Evolutionary conservation across 2,797 vertebrate species (phyloP).

Genomic region (Falco cherrug): DNA sequence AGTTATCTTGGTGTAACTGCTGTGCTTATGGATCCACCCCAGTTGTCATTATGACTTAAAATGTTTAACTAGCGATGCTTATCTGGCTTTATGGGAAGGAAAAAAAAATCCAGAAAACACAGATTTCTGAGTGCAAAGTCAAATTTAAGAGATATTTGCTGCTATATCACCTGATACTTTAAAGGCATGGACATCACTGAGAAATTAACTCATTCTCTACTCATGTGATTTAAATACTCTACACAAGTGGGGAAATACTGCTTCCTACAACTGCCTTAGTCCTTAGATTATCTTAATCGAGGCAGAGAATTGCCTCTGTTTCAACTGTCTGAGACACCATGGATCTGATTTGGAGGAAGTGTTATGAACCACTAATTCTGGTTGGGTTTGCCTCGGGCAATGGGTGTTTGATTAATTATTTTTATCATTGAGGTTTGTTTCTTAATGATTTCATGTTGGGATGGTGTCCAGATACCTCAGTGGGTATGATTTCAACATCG

Average conservation of each 20-base stretch:
- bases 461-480: background rate
- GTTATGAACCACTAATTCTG: constrained; percentile 5
- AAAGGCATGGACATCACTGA: background rate
- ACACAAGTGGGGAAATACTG: background rate
- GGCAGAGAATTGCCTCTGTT: background rate
- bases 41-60: background rate
- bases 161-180: background rate
- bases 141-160: background rate
- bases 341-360: background rate
- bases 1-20: background rate
- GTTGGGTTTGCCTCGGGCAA: background rate
- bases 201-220: background rate
- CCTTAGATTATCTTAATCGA: background rate
- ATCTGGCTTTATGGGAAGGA: background rate
- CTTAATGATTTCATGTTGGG: constrained; percentile 44
- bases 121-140: background rate
- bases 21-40: background rate
- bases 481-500: constrained; percentile 13
- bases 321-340: background rate
- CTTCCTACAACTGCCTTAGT: constrained; percentile 1
- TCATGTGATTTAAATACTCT: background rate
- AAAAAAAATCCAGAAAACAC: background rate
- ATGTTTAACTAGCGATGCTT: background rate
- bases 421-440: constrained; percentile 2
- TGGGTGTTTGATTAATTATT: constrained; percentile 18